These are phyloP conservation scores for Calidris pugnax DNA, from an alignment of 2,113 vertebrate species.

Conservation along the genomic window DNA sequence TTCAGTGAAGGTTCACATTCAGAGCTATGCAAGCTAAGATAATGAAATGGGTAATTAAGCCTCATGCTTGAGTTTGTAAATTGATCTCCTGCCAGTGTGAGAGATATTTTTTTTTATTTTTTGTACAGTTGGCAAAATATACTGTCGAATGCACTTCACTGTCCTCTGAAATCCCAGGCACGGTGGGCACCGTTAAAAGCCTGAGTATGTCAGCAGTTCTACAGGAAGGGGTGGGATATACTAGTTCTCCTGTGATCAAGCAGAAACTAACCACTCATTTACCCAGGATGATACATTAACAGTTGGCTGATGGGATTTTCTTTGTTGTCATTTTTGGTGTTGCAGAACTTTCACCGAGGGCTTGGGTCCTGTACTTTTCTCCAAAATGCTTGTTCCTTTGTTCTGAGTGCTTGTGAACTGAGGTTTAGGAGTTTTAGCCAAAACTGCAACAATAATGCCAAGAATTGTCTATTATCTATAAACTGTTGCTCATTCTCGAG, in stretches of 20 bases:
- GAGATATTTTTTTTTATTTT: background rate
- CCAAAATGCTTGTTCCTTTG: background rate
- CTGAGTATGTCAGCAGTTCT: background rate
- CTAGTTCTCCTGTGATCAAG: background rate
- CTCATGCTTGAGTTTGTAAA: constrained; percentile 56
- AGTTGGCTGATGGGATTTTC: background rate
- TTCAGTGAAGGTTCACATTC: constrained; percentile 41
- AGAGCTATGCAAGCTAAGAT: constrained; percentile 43
- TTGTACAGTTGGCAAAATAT: background rate
- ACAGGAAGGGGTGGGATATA: background rate
- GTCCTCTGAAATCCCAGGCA: background rate
- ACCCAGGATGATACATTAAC: background rate
- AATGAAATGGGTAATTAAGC: constrained; percentile 66
- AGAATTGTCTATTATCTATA: background rate
- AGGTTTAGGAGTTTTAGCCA: background rate
- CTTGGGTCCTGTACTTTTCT: background rate
- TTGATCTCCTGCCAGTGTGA: constrained; percentile 38
- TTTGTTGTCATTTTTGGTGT: background rate
- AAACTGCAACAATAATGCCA: background rate
- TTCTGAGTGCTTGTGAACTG: background rate
- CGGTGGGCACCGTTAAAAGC: background rate
- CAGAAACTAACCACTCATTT: background rate
- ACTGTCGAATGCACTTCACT: background rate
- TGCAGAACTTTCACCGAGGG: background rate
- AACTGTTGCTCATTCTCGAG: background rate